phyloP scores from a whole-genome alignment of 2,888 invertebrate species.

The Osmoderma eremita region DNA sequence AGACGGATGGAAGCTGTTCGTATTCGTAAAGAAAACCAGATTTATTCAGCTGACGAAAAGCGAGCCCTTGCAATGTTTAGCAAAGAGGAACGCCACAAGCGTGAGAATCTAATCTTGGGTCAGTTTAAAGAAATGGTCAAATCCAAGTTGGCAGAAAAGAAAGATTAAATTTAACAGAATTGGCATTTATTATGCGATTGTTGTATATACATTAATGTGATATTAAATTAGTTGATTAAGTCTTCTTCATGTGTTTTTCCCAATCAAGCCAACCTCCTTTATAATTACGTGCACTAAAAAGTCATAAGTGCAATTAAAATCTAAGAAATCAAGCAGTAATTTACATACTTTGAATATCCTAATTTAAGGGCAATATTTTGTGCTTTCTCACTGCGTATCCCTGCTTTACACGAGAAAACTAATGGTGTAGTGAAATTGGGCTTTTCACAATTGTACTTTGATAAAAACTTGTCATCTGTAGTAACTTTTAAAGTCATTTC shows the following conservation, averaged over 20 bases:
- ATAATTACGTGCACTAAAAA: constrained; percentile 49
- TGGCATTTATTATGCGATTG: constrained; percentile 6
- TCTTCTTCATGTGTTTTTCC: constrained; percentile 43
- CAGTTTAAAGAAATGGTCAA: constrained; percentile 93
- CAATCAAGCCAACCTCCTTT: constrained; percentile 53
- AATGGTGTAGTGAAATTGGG: constrained; percentile 70
- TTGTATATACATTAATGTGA: constrained; percentile 6
- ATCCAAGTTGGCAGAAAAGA: constrained; percentile 74
- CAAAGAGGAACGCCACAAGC: constrained; percentile 94
- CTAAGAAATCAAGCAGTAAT: constrained; percentile 37
- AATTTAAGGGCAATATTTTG: constrained; percentile 68
- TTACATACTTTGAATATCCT: constrained; percentile 71
- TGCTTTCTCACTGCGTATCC: constrained; percentile 72
- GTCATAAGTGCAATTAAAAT: not conserved
- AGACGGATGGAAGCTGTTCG: constrained; percentile 99
- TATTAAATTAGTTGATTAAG: constrained; percentile 2
- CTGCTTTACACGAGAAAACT: constrained; percentile 77
- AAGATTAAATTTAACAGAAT: constrained; percentile 48
- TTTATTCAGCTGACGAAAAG: constrained; percentile 99
- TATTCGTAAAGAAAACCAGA: constrained; percentile 99
- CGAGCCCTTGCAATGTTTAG: constrained; percentile 97
- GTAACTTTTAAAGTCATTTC: constrained; percentile 43
- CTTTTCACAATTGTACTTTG: constrained; percentile 69
- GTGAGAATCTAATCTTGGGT: constrained; percentile 93
- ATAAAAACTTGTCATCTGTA: constrained; percentile 65